Evolutionary conservation across 2,797 vertebrate species (phyloP).

Genomic region (Oreonectes daqikongensis): DNA sequence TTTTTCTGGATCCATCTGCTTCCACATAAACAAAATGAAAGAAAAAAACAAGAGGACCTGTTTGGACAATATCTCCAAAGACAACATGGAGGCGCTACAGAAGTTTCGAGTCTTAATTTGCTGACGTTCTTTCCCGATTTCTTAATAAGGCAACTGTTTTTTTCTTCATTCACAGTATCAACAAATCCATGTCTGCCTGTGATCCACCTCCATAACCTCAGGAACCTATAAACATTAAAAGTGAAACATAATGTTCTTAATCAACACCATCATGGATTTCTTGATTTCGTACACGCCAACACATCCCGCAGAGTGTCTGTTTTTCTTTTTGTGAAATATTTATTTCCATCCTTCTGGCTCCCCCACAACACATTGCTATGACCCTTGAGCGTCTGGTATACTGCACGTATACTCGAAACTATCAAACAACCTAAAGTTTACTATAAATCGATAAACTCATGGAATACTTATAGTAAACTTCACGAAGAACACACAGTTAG

Average conservation of each 20-base stretch:
- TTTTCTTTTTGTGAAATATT: slow-evolving; percentile 32
- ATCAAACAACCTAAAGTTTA: slow-evolving; percentile 62
- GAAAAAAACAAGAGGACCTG: slow-evolving; percentile 25
- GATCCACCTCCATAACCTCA: slow-evolving; percentile 47
- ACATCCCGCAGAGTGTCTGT: slow-evolving; percentile 54
- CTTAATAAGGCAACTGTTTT: slow-evolving; percentile 83
- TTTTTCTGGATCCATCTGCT: slow-evolving; percentile 58
- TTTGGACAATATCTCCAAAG: slow-evolving; percentile 36
- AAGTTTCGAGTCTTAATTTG: slow-evolving; percentile 55
- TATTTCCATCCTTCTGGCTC: slow-evolving; percentile 40
- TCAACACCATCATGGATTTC: slow-evolving; percentile 42
- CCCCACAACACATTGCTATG: slow-evolving; percentile 49
- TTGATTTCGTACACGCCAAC: slow-evolving; percentile 47
- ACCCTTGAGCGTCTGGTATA: slow-evolving; percentile 57
- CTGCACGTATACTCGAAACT: slow-evolving; percentile 57
- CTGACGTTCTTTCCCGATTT: slow-evolving; percentile 70
- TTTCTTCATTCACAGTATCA: slow-evolving; percentile 87
- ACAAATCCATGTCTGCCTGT: slow-evolving; percentile 84
- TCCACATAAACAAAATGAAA: slow-evolving; percentile 39
- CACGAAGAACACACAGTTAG: slow-evolving; percentile 62
- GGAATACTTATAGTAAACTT: slow-evolving; percentile 67
- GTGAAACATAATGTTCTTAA: slow-evolving; percentile 50
- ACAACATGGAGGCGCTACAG: slow-evolving; percentile 58
- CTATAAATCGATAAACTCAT: slow-evolving; percentile 66
- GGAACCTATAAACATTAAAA: slow-evolving; percentile 64